Base-by-base conservation (phyloP, 1,140 invertebrate genomes). In the Drosophila santomea region DNA sequence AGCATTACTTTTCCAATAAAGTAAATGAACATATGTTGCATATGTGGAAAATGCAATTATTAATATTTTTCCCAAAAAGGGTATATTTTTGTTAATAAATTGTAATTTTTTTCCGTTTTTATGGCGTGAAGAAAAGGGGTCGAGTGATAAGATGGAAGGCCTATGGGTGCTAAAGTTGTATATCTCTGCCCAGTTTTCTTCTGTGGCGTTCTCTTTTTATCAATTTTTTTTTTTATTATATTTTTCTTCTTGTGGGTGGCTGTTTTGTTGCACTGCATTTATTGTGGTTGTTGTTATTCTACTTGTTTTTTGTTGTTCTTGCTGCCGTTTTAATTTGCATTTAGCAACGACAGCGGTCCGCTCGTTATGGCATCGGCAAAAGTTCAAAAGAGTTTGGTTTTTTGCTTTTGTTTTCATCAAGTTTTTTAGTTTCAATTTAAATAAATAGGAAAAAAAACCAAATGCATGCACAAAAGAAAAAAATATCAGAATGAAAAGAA, bases 321-420 rank as follows among this genome's bases (percentile, higher is more conserved):
- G 59, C 25, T 45, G 44, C 59, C 48, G 45, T 80, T 75, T 82
- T 80, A 80, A 88, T 88, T 88, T 88, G 83, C 84, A 88, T 88
- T 80, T 71, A 84, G 64, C 84, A 78, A 75, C 79, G 48, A 62
- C 60, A 56, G 48, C 43, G 15, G 69, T 82, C 69, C 59, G 60
- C 78, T 88, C 52, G 62, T 72, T 86, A 88, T 88, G 75, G 83
- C 57, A 76, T 63, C 83, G 83, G 83, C 83, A 66, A 63, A 77
- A 88, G 75, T 80, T 88, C 83, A 88, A 88, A 88, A 69, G 64
- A 25, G 25, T 48, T 66, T 57, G 23, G 47, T 32, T 48, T 28
- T 44, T 43, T 61, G 59, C 50, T 51, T 74, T 48, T 43, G 48
- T 66, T 66, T 73, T 63, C 36, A 39, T 64, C 69, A 39, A 23